phyloP scores from a whole-genome alignment of 1,140 invertebrate species.

The Drosophila tropicalis region DNA sequence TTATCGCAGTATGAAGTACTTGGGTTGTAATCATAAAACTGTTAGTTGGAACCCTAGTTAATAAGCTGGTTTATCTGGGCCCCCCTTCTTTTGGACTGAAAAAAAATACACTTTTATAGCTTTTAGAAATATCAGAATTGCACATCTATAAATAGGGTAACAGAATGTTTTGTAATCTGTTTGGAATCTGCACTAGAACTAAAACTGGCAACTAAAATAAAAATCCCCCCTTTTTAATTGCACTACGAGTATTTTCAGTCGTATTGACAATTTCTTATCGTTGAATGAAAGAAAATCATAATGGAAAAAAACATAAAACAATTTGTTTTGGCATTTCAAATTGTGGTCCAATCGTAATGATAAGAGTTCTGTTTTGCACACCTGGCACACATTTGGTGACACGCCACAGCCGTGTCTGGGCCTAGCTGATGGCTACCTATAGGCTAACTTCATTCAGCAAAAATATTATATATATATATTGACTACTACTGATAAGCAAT shows the following conservation, averaged over 20 bases:
- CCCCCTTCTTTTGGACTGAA: not conserved
- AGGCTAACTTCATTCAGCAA: conserved; percentile 47
- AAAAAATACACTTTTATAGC: not conserved
- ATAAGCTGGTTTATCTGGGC: conserved; percentile 28
- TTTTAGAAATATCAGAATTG: no score
- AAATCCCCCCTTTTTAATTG: not conserved
- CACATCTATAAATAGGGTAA: no score
- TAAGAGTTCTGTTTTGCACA: conserved; percentile 62
- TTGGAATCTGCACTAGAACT: no score
- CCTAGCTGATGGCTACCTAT: not conserved
- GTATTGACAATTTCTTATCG: conserved; percentile 6
- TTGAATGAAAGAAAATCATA: not conserved
- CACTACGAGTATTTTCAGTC: not conserved
- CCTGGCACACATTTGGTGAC: conserved; percentile 34
- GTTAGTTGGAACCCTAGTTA: conserved; percentile 25
- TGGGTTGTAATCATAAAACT: conserved; percentile 42
- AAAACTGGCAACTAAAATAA: not conserved
- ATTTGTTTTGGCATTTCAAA: not conserved
- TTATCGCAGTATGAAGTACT: conserved; percentile 33
- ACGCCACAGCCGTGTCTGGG: conserved; percentile 7
- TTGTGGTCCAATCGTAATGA: conserved; percentile 13
- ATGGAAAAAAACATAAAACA: not conserved
- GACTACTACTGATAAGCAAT: conserved; percentile 31
- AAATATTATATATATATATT: conserved; percentile 18
- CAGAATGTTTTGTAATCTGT: no score